Evolutionary conservation across 1,140 invertebrate species (phyloP).

Genomic region (Papilio polyxenes): DNA sequence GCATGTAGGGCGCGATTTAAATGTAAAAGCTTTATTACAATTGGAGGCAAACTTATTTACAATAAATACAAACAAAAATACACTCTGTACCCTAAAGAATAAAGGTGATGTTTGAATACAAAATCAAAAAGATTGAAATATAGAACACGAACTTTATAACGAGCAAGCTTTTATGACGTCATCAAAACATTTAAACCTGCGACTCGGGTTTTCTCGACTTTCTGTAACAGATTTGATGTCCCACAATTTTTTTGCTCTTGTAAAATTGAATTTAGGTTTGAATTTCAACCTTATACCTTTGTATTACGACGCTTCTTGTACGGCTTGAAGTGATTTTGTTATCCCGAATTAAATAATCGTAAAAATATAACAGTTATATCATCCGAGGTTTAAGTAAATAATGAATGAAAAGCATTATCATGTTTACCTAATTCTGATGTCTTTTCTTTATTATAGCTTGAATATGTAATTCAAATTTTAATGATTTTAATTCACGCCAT

Average conservation of each 20-base stretch:
- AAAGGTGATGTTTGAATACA: slow-evolving; percentile 41
- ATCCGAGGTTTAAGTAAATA: slow-evolving; percentile 12
- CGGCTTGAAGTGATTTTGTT: not conserved
- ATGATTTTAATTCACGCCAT: not conserved
- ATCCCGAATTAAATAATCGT: slow-evolving; percentile 14
- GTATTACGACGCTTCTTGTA: not conserved
- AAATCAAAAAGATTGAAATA: slow-evolving; percentile 44
- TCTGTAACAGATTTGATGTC: slow-evolving; percentile 48
- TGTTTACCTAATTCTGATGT: slow-evolving; percentile 18
- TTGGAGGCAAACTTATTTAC: slow-evolving; percentile 42
- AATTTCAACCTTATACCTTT: not conserved
- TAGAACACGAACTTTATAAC: slow-evolving; percentile 54
- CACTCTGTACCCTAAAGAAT: slow-evolving; percentile 14
- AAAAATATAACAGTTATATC: slow-evolving; percentile 10
- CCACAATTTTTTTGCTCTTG: slow-evolving; percentile 31
- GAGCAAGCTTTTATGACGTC: slow-evolving; percentile 61
- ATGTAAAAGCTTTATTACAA: slow-evolving; percentile 49
- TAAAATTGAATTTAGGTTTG: not conserved
- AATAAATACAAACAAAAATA: slow-evolving; percentile 35
- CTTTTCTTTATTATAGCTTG: not conserved
- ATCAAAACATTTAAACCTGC: slow-evolving; percentile 60
- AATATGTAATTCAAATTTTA: not conserved
- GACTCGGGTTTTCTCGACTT: slow-evolving; percentile 51
- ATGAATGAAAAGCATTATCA: slow-evolving; percentile 2
- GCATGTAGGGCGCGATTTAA: slow-evolving; percentile 49